Evolutionary conservation across 1,140 invertebrate species (phyloP).

Genomic region (Helicorthomorpha holstii): DNA sequence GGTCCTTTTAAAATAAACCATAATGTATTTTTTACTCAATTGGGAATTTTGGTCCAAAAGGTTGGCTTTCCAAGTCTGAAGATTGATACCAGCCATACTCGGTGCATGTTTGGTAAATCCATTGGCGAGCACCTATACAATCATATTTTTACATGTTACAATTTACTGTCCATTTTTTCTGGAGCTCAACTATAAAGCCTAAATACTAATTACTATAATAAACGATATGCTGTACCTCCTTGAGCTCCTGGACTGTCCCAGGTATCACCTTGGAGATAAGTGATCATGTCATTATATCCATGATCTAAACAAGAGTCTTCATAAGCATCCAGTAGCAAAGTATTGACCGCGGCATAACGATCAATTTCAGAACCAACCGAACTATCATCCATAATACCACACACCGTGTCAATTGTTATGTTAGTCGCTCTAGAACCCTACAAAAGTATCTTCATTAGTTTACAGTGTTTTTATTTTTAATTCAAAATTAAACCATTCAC

Average conservation of each 20-base stretch:
- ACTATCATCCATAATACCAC: constrained; percentile 50
- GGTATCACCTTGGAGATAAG: neutral
- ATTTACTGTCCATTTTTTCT: neutral
- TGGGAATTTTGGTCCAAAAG: constrained; percentile 61
- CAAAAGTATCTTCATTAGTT: neutral
- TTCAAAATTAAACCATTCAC: neutral
- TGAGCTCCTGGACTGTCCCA: neutral
- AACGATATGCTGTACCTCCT: neutral
- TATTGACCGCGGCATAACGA: constrained; percentile 25
- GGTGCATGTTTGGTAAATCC: constrained; percentile 89
- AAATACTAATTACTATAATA: too few species aligned
- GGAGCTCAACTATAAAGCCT: neutral
- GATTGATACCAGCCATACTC: constrained; percentile 93
- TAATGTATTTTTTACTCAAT: constrained; percentile 32
- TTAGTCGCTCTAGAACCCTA: neutral
- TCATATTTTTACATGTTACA: neutral
- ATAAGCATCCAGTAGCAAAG: constrained; percentile 21
- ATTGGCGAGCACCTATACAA: constrained; percentile 38
- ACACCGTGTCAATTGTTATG: constrained; percentile 55
- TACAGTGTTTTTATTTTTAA: neutral
- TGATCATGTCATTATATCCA: constrained; percentile 25
- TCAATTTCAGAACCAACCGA: constrained; percentile 28
- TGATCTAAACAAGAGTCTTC: constrained; percentile 26
- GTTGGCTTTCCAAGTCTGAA: constrained; percentile 46
- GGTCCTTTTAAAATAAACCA: neutral